These are phyloP conservation scores for Chaetoderma sp. DNA, from an alignment of 2,888 invertebrate species.

Conservation along the genomic window DNA sequence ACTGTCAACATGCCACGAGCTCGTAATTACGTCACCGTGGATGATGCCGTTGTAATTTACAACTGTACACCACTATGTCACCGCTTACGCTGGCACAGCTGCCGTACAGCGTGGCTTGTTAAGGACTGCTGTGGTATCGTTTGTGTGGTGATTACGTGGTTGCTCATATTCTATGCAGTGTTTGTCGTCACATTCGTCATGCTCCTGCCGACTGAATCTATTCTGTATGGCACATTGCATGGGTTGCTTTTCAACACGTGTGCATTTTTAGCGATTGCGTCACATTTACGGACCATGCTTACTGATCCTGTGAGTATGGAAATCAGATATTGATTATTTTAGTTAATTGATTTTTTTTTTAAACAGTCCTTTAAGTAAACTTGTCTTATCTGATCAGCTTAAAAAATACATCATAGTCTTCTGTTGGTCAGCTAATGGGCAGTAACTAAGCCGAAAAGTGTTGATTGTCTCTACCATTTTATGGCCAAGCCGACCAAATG, in stretches of 20 bases:
- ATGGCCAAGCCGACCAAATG: no score
- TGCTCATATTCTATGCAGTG: slow-evolving; percentile 86
- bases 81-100: slow-evolving; percentile 43
- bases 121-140: slow-evolving; percentile 88
- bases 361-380: no score
- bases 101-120: slow-evolving; percentile 75
- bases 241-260: slow-evolving; percentile 83
- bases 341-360: no score
- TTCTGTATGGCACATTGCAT: slow-evolving; percentile 73
- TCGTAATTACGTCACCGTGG: no score
- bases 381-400: no score
- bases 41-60: slow-evolving; percentile 55
- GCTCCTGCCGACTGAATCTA: slow-evolving; percentile 85
- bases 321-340: not conserved
- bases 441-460: no score
- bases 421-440: no score
- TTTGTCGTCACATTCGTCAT: slow-evolving; percentile 85
- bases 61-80: slow-evolving; percentile 59
- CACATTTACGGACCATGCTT: slow-evolving; percentile 85
- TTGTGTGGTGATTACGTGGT: slow-evolving; percentile 85
- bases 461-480: not conserved
- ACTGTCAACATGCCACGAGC: no score
- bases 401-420: no score
- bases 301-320: slow-evolving; percentile 85
- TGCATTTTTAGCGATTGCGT: slow-evolving; percentile 79